Evolutionary conservation across 2,797 vertebrate species (phyloP).

Genomic region (Macropodus opercularis): DNA sequence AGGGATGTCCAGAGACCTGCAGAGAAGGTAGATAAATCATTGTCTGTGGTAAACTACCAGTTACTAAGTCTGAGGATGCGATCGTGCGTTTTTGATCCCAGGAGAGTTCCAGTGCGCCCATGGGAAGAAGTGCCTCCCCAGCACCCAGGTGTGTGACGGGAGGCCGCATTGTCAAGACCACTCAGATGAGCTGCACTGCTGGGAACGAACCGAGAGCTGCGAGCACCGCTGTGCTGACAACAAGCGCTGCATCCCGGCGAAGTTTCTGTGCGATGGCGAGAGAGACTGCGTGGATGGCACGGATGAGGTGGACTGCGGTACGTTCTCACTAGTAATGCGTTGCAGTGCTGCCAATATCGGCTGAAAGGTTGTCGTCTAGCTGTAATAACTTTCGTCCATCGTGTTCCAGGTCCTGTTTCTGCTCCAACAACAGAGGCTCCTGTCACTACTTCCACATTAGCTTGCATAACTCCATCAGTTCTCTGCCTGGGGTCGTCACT

Average conservation of each 20-base stretch:
- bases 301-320: conserved; percentile 87
- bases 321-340: not conserved
- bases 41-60: not conserved
- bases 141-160: conserved; percentile 83
- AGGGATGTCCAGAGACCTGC: conserved; percentile 70
- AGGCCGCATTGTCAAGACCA: conserved; percentile 82
- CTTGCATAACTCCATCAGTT: conserved; percentile 69
- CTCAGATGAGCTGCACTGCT: conserved; percentile 87
- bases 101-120: conserved; percentile 85
- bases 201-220: conserved; percentile 73
- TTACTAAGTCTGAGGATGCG: too few relatives aligned
- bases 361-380: not conserved
- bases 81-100: too few relatives aligned
- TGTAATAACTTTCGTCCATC: not conserved
- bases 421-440: conserved; percentile 5
- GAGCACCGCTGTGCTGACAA: conserved; percentile 80
- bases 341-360: not conserved
- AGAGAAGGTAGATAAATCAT: conserved; percentile 47
- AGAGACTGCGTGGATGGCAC: conserved; percentile 83
- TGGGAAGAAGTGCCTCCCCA: conserved; percentile 76
- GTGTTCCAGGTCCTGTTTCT: conserved; percentile 22
- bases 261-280: conserved; percentile 88
- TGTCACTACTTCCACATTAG: conserved; percentile 28
- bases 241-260: conserved; percentile 83
- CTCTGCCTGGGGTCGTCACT: conserved; percentile 75